Conservation (phyloP, 2,888 invertebrate genomes). For the Lymantria monacha region DNA sequence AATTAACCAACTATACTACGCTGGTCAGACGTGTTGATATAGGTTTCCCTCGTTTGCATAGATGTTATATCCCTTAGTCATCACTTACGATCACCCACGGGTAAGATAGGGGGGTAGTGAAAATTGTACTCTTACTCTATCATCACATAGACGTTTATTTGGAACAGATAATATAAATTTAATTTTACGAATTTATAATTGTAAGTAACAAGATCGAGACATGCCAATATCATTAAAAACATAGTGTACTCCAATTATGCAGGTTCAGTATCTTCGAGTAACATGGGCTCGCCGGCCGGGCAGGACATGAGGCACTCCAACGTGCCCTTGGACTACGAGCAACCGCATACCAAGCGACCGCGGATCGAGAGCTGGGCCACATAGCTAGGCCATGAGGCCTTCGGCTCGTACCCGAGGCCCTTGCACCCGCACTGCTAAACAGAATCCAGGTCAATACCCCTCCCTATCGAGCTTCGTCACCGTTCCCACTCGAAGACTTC, state of each 20-base stretch:
- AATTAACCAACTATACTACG: too few species aligned
- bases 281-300: slow-evolving; percentile 87
- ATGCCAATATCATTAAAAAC: slow-evolving; percentile 21
- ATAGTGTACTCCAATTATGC: slow-evolving; percentile 53
- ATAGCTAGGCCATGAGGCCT: slow-evolving; percentile 85
- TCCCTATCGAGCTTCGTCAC: slow-evolving; percentile 52
- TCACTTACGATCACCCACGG: too few species aligned
- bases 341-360: slow-evolving; percentile 89
- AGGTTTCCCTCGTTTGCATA: too few species aligned
- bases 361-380: slow-evolving; percentile 96
- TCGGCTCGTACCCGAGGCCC: slow-evolving; percentile 76
- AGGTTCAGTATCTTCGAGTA: slow-evolving; percentile 93
- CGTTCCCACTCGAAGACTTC: slow-evolving; percentile 35
- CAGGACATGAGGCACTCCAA: slow-evolving; percentile 77
- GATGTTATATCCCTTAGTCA: too few species aligned
- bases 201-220: slow-evolving; percentile 2
- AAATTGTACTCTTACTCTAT: too few species aligned
- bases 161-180: too few species aligned
- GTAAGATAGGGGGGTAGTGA: too few species aligned
- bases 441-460: slow-evolving; percentile 11
- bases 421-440: slow-evolving; percentile 77
- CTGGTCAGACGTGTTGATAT: too few species aligned
- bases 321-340: slow-evolving; percentile 78
- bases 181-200: slow-evolving; percentile 1
- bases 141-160: too few species aligned